Conservation (phyloP, 2,888 invertebrate genomes). For the Anthrax anthrax region DNA sequence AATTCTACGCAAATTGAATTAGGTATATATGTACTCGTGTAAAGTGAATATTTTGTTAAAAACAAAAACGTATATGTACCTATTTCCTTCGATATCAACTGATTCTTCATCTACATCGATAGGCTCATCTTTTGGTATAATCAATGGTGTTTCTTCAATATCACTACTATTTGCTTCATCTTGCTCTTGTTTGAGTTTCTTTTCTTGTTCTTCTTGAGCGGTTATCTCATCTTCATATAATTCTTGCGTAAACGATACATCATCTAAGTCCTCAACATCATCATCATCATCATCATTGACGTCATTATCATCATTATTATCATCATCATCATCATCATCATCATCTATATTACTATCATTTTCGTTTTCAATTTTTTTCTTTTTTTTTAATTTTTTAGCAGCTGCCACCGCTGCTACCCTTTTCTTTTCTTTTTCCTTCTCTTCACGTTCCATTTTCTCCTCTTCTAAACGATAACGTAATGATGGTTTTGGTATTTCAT, state of each 20-base stretch:
- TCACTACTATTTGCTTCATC: constrained; percentile 13
- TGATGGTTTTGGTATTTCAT: constrained; percentile 32
- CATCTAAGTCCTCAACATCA: constrained; percentile 8
- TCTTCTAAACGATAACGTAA: constrained; percentile 27
- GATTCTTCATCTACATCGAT: constrained; percentile 27
- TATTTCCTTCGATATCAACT: constrained; percentile 8
- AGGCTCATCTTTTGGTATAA: constrained; percentile 30
- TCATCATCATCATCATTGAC: constrained; percentile 2
- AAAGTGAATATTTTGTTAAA: background rate
- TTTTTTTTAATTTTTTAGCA: constrained; percentile 5
- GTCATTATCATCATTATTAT: background rate
- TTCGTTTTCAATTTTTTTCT: background rate
- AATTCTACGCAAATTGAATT: no score
- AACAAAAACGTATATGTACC: no score
- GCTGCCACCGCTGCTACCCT: constrained; percentile 12
- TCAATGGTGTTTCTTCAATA: constrained; percentile 14
- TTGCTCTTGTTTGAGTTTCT: background rate
- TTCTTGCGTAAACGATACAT: constrained; percentile 9
- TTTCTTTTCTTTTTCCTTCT: constrained; percentile 12
- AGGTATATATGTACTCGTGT: no score
- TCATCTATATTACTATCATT: background rate
- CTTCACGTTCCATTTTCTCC: constrained; percentile 19
- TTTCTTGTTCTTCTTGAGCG: constrained; percentile 5
- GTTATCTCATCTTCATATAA: constrained; percentile 9
- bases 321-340: background rate